Percentiles rank a stretch among this genome's conserved stretches.
Evolutionary conservation across 2,797 vertebrate genomes (phyloP).

Genomic region (Propithecus perrieri): DNA sequence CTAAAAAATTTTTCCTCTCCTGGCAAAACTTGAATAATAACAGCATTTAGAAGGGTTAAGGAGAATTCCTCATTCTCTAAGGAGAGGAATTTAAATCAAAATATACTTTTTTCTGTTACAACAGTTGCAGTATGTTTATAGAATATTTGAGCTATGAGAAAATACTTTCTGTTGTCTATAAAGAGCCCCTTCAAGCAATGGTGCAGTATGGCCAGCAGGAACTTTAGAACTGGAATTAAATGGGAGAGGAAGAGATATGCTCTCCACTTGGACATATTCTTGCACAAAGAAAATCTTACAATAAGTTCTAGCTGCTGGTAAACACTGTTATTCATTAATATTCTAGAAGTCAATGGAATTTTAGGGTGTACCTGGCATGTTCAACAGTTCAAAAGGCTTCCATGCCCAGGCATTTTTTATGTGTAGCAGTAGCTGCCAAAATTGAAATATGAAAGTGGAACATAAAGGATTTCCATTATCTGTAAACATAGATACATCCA

Average conservation of each 20-base stretch:
- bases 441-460: slow-evolving; percentile 33
- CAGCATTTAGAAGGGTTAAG: not conserved
- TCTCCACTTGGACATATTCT: not conserved
- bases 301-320: not conserved
- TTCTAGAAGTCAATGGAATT: not conserved
- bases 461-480: slow-evolving; percentile 32
- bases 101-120: not conserved
- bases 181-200: not conserved
- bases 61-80: not conserved
- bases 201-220: not conserved
- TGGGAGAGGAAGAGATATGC: not conserved
- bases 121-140: not conserved
- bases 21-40: slow-evolving; percentile 4
- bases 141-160: slow-evolving; percentile 12
- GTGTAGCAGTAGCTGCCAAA: slow-evolving; percentile 15
- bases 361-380: slow-evolving; percentile 8
- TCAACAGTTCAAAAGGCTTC: slow-evolving; percentile 22
- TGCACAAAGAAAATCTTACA: not conserved
- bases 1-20: not conserved
- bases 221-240: not conserved
- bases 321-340: slow-evolving; percentile 32
- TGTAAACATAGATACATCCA: not conserved
- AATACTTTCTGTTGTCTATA: not conserved
- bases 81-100: slow-evolving; percentile 38
- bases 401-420: not conserved